These are phyloP conservation scores for Caenorhabditis becei DNA, from an alignment of 2,888 invertebrate species.

Conservation along the genomic window DNA sequence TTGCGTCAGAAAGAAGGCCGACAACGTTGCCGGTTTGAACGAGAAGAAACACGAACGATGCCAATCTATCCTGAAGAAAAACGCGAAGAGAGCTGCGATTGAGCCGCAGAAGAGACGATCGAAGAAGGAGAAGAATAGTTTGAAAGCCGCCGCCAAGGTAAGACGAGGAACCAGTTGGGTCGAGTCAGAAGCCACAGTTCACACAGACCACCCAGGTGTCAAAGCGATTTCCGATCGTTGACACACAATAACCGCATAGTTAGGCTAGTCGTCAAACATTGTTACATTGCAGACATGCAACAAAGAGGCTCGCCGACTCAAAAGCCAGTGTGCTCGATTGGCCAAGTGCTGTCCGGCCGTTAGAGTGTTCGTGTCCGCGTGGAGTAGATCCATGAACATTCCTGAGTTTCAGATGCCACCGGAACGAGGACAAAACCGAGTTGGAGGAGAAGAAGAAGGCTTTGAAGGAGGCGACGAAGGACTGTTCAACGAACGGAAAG, in stretches of 20 bases:
- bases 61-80: conserved; percentile 60
- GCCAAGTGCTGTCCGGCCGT: conserved; percentile 68
- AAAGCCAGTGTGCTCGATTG: conserved; percentile 66
- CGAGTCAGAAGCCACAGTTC: not conserved
- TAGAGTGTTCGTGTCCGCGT: conserved; percentile 59
- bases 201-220: not conserved
- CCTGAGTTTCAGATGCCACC: conserved; percentile 58
- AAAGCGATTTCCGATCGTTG: conserved; percentile 25
- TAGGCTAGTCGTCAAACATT: conserved; percentile 6
- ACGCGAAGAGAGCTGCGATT: conserved; percentile 57
- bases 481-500: conserved; percentile 52
- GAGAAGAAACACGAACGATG: conserved; percentile 62
- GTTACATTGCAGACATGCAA: conserved; percentile 62
- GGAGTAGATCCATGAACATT: not conserved
- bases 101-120: conserved; percentile 61
- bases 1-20: conserved; percentile 53
- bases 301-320: conserved; percentile 66
- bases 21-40: conserved; percentile 37
- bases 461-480: conserved; percentile 61
- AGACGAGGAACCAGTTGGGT: not conserved
- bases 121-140: conserved; percentile 62
- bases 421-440: conserved; percentile 57
- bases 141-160: conserved; percentile 60
- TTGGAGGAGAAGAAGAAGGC: conserved; percentile 60
- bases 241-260: conserved; percentile 38